Conservation (phyloP, 2,888 invertebrate species). For the Drosophila setosimentum region DNA sequence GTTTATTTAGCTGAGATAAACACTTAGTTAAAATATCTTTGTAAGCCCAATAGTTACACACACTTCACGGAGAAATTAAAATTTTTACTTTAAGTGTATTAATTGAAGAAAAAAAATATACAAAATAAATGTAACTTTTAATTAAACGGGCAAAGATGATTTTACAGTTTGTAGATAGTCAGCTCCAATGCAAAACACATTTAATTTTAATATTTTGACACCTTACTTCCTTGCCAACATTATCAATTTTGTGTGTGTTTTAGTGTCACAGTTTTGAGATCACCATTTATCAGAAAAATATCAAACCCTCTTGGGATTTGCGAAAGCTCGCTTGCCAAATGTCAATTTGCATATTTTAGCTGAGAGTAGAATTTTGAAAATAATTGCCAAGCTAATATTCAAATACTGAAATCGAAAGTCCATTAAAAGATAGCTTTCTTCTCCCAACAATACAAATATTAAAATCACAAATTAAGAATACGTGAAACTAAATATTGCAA, state of each 20-base stretch:
- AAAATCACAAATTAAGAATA: neutral
- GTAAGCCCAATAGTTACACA: neutral
- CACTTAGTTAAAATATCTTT: neutral
- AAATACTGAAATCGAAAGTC: neutral
- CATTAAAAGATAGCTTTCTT: neutral
- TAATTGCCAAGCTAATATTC: neutral
- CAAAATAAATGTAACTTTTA: slow-evolving; percentile 25
- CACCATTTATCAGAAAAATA: neutral
- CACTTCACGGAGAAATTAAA: neutral
- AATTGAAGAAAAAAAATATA: neutral
- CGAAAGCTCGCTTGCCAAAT: neutral
- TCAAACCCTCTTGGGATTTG: neutral
- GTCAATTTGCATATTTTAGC: slow-evolving; percentile 1
- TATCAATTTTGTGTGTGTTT: neutral
- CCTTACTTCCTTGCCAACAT: neutral
- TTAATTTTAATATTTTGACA: slow-evolving; percentile 6
- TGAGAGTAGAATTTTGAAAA: neutral
- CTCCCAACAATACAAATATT: neutral
- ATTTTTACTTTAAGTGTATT: neutral
- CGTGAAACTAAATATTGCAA: neutral
- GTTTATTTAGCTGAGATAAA: neutral
- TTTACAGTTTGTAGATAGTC: slow-evolving; percentile 24
- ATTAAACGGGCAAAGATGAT: slow-evolving; percentile 45
- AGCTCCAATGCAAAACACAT: slow-evolving; percentile 6
- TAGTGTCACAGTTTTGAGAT: neutral